phyloP scores from a whole-genome alignment of 2,888 invertebrate species.

The Andrena dorsata region DNA sequence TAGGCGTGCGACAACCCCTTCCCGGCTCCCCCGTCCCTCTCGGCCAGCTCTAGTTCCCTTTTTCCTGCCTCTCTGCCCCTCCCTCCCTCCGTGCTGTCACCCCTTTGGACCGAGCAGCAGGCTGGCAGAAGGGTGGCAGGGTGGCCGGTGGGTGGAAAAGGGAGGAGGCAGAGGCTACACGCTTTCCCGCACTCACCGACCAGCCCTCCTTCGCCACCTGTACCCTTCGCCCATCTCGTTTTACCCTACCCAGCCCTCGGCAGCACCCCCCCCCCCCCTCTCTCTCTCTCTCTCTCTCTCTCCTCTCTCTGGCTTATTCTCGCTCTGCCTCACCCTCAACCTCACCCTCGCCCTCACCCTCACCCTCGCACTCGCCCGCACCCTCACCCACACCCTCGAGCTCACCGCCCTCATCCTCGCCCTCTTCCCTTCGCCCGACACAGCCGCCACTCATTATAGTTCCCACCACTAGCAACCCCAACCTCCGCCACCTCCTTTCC shows the following conservation, averaged over 20 bases:
- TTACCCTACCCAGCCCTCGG: conserved; percentile 59
- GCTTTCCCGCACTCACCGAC: conserved; percentile 78
- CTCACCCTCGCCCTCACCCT: conserved; percentile 16
- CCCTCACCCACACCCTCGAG: conserved; percentile 44
- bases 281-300: conserved; percentile 33
- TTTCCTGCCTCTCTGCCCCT: conserved; percentile 69
- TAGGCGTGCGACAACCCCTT: conserved; percentile 81
- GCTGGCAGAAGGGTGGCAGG: conserved; percentile 69
- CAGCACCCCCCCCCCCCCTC: conserved; percentile 23
- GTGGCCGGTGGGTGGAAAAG: conserved; percentile 69
- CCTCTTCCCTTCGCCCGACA: conserved; percentile 56
- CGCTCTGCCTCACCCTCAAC: not conserved
- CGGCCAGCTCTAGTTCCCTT: conserved; percentile 69
- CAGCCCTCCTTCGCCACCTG: conserved; percentile 63
- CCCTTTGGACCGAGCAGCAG: conserved; percentile 68
- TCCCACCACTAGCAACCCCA: conserved; percentile 73
- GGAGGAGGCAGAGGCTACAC: conserved; percentile 77
- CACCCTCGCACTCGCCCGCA: conserved; percentile 51
- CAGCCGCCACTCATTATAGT: conserved; percentile 79
- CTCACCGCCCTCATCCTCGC: conserved; percentile 58
- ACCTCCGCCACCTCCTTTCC: conserved; percentile 62
- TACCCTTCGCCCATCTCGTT: conserved; percentile 72
- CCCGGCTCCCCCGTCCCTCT: conserved; percentile 58
- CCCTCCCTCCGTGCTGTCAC: conserved; percentile 43
- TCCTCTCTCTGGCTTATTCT: conserved; percentile 8